Evolutionary conservation across 2,888 invertebrate species (phyloP), one percentile per base, ranked within the genome.

Genomic region (Silvanus unidentatus): DNA sequence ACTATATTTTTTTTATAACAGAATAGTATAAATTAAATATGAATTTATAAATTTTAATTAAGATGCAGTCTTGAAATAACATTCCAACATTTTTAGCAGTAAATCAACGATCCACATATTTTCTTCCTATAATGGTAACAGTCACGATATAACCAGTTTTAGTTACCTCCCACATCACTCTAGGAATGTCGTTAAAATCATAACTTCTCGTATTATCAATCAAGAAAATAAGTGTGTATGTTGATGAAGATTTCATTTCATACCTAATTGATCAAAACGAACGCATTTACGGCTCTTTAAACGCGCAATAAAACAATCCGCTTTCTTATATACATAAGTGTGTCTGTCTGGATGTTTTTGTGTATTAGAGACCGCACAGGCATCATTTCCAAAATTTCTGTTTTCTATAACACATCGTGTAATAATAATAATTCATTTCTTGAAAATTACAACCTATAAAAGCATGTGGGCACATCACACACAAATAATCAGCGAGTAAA

Each of bases 101-200:
- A 50, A 48, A 50, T 49, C 50, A 46, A 45, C 53, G 50, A 50
- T 45, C 42, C 44, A 44, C 45, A 48, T 45, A 40, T 43, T 45
- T 47, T 43, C 47, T 49, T 52, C 47, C 45, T 47, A 47, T 49
- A 45, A 47, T 49, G 44, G 52, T 38, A 50, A 42, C 48, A 35
- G 41, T 47, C 47, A 47, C 41, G 37, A 35, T 37, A 35, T 37
- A 44, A 47, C 45, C 47, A 44, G 49, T 49, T 44, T n/a, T 29
- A 40, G 44, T 52, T 39, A 47, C 49, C 52, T 47, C 52, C 52
- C 47, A 52, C 52, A 48, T 51, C 27, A 32, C 34, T 43, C 16
- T 12, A 15, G 43, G 43, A 45, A 45, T 39, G 28, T 39, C 39
- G 40, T 40, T 14, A 15, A 34, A 40, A 37, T 37, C 37, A 37